Evolutionary conservation across 2,797 vertebrate genomes (phyloP), one percentile per base, ranked within the genome.

Genomic region (Picus viridis): DNA sequence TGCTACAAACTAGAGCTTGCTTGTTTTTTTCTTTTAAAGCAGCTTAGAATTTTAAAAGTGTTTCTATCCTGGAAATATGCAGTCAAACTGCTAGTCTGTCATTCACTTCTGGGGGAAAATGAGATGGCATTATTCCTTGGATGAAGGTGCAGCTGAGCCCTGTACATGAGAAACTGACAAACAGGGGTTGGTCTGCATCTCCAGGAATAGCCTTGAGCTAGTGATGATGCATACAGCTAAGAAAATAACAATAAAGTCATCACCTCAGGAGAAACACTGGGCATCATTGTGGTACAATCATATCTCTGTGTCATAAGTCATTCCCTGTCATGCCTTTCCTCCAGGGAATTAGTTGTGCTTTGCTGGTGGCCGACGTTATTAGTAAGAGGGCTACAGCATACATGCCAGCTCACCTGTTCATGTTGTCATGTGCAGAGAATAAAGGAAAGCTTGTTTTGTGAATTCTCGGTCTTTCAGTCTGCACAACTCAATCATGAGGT

Each of bases 161-260:
- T 69, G 17, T 4, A 32, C 45, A 9, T 23, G 41, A 71, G 51
- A 69, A 93, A 80, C 1, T 3, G 71, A 45, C 18, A 17, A 83
- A 45, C 1, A 12, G 1, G 1, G 3, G 5, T 7, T 83, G 47
- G 11, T 43, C 20, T 62, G 22, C 13, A n/a, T 8, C n/a, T 63
- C 39, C n/a, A 74, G 19, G 19, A 86, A 12, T 23, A 41, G 30
- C 15, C 5, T 2, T 27, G 32, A 61, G 6, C 12, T 41, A 32
- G 29, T 62, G 36, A 62, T 6, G 2, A 3, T 7, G 11, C 10
- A 19, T 14, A 39, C 18, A n/a, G 22, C 11, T 67, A 49, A 53
- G 58, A 87, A 85, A 87, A 83, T 47, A 22, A 58, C 27, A 64
- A 19, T 43, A 54, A 77, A 82, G 20, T 2, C 11, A 59, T 47